A percentile compares a stretch with the other conserved stretches of the same genome.
Evolutionary conservation across 1,140 invertebrate genomes (phyloP).

Genomic region (Diachasmimorpha longicaudata): DNA sequence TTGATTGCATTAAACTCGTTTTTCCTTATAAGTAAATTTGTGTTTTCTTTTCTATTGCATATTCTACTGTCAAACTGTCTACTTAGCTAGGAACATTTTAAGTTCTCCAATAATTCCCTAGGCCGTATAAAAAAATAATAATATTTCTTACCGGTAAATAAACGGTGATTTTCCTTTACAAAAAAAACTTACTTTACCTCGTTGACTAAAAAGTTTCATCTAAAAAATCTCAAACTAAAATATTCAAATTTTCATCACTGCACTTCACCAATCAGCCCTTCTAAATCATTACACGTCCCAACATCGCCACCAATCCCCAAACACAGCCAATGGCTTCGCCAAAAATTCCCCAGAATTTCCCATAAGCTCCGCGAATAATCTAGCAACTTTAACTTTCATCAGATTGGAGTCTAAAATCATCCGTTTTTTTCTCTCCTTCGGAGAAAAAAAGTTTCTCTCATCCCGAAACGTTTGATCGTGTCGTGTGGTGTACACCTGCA

Average conservation of each 20-base stretch:
- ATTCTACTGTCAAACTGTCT: no score
- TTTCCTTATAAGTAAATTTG: no score
- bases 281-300: neutral
- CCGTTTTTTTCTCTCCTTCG: neutral
- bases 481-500: neutral
- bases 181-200: no score
- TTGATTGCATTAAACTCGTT: no score
- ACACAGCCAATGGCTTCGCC: neutral
- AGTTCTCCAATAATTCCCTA: no score
- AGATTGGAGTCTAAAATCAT: neutral
- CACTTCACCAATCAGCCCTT: neutral
- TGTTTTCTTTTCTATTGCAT: no score
- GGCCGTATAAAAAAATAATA: no score
- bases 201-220: no score
- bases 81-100: no score
- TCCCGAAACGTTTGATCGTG: conserved; percentile 1
- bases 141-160: no score
- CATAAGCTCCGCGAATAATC: neutral
- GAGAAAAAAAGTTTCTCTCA: neutral
- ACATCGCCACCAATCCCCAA: neutral
- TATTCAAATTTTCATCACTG: neutral
- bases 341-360: neutral
- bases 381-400: neutral
- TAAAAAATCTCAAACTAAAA: neutral
- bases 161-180: no score